Percentiles rank a stretch among this genome's conserved stretches.
phyloP scores from a whole-genome alignment of 2,888 invertebrate genomes.

The Cataglyphis livida region DNA sequence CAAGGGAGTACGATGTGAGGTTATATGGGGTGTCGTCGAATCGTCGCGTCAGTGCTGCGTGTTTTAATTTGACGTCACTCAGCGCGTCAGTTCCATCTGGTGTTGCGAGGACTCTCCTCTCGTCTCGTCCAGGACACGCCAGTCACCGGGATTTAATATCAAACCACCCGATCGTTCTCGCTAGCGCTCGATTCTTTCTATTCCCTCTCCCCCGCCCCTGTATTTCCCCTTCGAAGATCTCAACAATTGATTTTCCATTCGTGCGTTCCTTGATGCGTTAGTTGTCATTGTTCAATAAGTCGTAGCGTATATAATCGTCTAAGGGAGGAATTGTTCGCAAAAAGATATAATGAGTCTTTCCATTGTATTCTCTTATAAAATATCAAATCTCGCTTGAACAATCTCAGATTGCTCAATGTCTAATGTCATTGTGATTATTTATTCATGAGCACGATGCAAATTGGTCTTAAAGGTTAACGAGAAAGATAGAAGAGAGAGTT shows the following conservation, averaged over 20 bases:
- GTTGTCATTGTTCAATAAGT: conserved; percentile 65
- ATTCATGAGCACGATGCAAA: background rate
- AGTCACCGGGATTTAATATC: conserved; percentile 84
- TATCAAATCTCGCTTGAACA: background rate
- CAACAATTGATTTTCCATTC: conserved; percentile 64
- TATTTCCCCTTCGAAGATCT: conserved; percentile 22
- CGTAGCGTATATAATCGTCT: conserved; percentile 75
- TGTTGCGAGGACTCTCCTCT: conserved; percentile 79
- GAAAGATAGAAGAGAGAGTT: background rate
- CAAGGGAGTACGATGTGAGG: conserved; percentile 53
- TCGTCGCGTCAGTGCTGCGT: conserved; percentile 82
- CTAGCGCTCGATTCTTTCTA: conserved; percentile 52
- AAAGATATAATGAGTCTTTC: conserved; percentile 36
- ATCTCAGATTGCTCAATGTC: background rate
- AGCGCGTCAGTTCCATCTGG: conserved; percentile 84
- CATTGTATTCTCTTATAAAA: background rate
- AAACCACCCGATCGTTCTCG: conserved; percentile 74
- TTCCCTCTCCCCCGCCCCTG: conserved; percentile 9
- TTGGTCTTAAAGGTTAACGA: background rate
- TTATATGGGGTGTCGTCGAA: conserved; percentile 80
- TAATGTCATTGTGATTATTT: background rate
- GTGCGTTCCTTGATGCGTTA: conserved; percentile 57
- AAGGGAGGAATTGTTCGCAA: conserved; percentile 57
- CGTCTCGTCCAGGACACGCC: conserved; percentile 80
- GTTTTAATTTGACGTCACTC: conserved; percentile 85